Evolutionary conservation across 2,888 invertebrate species (phyloP).

Genomic region (Pyrochroa serraticornis): DNA sequence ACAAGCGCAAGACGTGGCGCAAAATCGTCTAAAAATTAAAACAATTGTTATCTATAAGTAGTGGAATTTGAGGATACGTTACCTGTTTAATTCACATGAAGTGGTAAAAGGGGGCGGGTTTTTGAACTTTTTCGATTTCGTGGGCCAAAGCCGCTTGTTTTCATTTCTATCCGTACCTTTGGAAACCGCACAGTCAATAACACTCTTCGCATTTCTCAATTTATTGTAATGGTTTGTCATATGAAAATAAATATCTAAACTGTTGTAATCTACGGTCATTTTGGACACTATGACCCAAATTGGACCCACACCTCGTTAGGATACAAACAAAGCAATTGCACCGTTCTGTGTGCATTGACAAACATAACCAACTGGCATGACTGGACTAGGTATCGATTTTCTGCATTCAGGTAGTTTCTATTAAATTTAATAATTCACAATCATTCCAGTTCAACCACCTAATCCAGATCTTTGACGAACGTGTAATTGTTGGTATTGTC

Average conservation of each 20-base stretch:
- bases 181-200: constrained; percentile 53
- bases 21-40: too few relatives aligned
- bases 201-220: constrained; percentile 52
- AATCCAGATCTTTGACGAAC: too few relatives aligned
- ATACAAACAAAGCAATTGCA: background rate
- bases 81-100: too few relatives aligned
- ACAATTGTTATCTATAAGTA: too few relatives aligned
- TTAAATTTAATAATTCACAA: too few relatives aligned
- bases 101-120: too few relatives aligned
- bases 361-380: background rate
- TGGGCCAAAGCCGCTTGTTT: constrained; percentile 4
- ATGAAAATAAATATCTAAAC: constrained; percentile 53
- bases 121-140: too few relatives aligned
- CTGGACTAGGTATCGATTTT: constrained; percentile 4
- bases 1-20: too few relatives aligned
- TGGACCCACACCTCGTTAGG: background rate
- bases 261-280: constrained; percentile 40
- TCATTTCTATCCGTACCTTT: constrained; percentile 39
- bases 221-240: constrained; percentile 59
- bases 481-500: too few relatives aligned
- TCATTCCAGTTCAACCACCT: too few relatives aligned
- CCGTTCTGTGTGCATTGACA: constrained; percentile 20
- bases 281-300: constrained; percentile 1
- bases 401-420: background rate
- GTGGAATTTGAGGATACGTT: too few relatives aligned